Evolutionary conservation across 64 coral and sea anemone genomes (phyloP), one percentile per base, ranked within the genome.

Genomic region (Montipora foliosa): DNA sequence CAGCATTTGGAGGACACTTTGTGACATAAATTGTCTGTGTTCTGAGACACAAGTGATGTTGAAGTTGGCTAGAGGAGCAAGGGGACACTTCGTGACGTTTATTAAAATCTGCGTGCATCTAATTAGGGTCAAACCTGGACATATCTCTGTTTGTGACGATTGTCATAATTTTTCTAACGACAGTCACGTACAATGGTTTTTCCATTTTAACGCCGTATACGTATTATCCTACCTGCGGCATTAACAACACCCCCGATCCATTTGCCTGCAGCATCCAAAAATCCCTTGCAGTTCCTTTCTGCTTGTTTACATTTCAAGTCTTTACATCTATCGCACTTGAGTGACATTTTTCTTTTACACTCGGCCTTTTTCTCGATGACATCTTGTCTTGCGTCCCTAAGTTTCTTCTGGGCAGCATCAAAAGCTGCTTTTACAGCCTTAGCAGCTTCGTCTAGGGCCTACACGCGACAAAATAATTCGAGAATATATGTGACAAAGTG

Each of bases 241-340:
- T 98, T 94, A 12, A 99, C 92, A 3, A 94, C 95, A 47, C 95
- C 95, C 9, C 97, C 97, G 19, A 99, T 94, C 97, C 97, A 99
- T 24, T 96, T 94, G 0, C 95, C 97, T 29, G 89, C 95, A 5
- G 81, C 86, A 81, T 99, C 92, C 90, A 99, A 67, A 55, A 93
- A 95, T 6, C 92, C 92, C 75, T 99, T 99, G 44, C 97, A 99
- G 57, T 96, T 94, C 4, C 92, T 81, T 79, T 96, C 89, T 4
- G 97, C 97, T 62, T 96, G 92, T 37, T 59, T 50, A 47, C 97
- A 99, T 83, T 99, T 96, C 79, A 99, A 69, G 14, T 92, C 74
- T 45, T 75, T 91, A 80, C 97, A 99, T 6, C 83, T 88, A 51
- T 99, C 97, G 66, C 97, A 99, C 62, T 99, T 99, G 0, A 99